Percentiles rank a stretch among this genome's conserved stretches.
phyloP scores from a whole-genome alignment of 2,113 vertebrate genomes.

The Xiphophorus couchianus region DNA sequence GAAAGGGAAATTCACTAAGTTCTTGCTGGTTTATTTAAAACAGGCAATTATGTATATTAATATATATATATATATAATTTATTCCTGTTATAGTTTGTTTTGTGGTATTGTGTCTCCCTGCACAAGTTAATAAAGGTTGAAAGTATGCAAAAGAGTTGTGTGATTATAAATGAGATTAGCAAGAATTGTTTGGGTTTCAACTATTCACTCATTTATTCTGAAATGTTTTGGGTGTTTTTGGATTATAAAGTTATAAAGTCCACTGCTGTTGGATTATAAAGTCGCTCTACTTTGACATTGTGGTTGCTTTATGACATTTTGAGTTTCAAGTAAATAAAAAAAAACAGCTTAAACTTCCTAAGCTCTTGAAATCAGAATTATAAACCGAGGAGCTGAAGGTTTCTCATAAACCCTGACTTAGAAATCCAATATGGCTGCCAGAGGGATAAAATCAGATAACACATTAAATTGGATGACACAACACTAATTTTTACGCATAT shows the following conservation, averaged over 20 bases:
- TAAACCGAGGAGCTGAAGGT: no score
- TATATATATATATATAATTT: no score
- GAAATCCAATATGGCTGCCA: no score
- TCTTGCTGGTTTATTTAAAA: slow-evolving; percentile 42
- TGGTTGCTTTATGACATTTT: no score
- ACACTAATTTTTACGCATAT: neutral
- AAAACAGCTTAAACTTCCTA: no score
- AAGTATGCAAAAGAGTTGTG: neutral
- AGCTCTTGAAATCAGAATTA: no score
- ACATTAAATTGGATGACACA: neutral
- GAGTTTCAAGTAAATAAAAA: no score
- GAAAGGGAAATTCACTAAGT: slow-evolving; percentile 36
- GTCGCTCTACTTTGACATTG: no score
- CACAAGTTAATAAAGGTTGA: neutral
- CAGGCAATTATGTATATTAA: neutral
- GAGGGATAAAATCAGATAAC: neutral
- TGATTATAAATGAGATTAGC: neutral
- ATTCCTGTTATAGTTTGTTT: no score
- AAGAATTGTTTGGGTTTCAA: no score
- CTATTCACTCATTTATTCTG: neutral
- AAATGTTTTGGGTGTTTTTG: neutral
- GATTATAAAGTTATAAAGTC: neutral
- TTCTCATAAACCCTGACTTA: no score
- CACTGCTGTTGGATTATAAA: neutral
- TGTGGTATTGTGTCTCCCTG: neutral